Base-by-base conservation (phyloP, 2,888 invertebrate genomes). In the Spisula subtruncata region DNA sequence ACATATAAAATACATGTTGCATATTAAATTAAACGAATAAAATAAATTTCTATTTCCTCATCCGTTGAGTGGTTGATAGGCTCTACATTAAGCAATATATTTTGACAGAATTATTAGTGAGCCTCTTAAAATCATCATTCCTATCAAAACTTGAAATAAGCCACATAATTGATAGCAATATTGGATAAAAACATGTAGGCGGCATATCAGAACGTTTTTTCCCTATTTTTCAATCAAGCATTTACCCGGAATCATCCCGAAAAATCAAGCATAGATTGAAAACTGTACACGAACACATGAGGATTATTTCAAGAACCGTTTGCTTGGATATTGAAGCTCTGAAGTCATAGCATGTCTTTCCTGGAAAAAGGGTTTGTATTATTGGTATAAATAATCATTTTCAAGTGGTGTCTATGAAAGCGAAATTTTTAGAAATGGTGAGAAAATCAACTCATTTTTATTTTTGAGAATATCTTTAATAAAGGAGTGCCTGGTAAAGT, bases 101-200 rank as follows among this genome's bases (percentile, higher is more conserved):
- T 75, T 75, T 75, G 75, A 75, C 75, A 75, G 75, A 75, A 32
- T 75, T 75, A 75, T 35, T 35, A 35, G 75, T 32, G 12, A 75
- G 75, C 35, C 75, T 75, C 75, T 75, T 75, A 32, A 75, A 75
- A 18, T 6, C 5, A 75, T 75, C 16, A 32, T 75, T 75, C 75
- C 35, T 75, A 75, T 75, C 75, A 16, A 75, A 75, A 16, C 12
- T 75, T 75, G 75, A 35, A 75, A 75, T 75, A 16, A 75, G 25
- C 75, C 75, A 25, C 75, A 75, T 75, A 75, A 75, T 75, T 75
- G 32, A 75, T 2, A 75, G 75, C 75, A 75, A 75, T 75, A 25
- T 18, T 75, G 35, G 32, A 75, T 75, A 35, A 32, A 41, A 35
- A 32, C 16, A 75, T 75, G 75, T 75, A 75, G 75, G 75, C 75